A percentile compares a stretch with the other conserved stretches of the same genome.
These are phyloP conservation scores for Pitta sordida DNA, from an alignment of 2,113 vertebrate genomes.

Conservation along the genomic window DNA sequence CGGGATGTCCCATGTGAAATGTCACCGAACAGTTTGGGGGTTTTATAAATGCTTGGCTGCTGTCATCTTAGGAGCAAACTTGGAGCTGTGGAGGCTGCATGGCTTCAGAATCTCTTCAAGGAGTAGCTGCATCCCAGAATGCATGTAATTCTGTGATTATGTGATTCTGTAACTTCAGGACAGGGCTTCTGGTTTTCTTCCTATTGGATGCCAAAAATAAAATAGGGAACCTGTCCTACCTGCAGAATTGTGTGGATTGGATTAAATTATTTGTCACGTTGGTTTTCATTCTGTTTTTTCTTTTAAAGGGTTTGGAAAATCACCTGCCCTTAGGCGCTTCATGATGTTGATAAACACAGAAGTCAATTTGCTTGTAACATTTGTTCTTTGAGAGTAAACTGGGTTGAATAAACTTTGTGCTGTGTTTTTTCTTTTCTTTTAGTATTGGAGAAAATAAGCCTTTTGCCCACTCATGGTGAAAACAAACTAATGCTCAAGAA, in stretches of 20 bases:
- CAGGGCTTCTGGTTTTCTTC: background rate
- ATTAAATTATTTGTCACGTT: background rate
- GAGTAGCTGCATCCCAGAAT: background rate
- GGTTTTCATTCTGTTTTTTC: background rate
- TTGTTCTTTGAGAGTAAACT: background rate
- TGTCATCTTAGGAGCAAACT: background rate
- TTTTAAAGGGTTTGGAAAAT: background rate
- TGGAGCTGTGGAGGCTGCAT: background rate
- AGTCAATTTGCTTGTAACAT: background rate
- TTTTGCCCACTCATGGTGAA: background rate
- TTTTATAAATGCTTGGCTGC: background rate
- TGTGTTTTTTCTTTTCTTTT: conserved; percentile 13
- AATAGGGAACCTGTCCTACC: background rate
- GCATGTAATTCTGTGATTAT: too few species aligned
- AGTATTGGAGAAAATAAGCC: conserved; percentile 82
- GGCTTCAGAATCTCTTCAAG: background rate
- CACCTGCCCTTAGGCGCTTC: background rate
- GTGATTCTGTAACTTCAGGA: background rate
- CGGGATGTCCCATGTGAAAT: background rate
- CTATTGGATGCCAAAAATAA: background rate
- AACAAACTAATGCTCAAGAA: background rate
- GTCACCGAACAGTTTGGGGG: background rate
- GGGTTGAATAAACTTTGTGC: background rate
- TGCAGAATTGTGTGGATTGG: background rate
- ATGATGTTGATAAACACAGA: background rate